Conservation (phyloP, 2,797 vertebrate genomes). For the Chelonia mydas region DNA sequence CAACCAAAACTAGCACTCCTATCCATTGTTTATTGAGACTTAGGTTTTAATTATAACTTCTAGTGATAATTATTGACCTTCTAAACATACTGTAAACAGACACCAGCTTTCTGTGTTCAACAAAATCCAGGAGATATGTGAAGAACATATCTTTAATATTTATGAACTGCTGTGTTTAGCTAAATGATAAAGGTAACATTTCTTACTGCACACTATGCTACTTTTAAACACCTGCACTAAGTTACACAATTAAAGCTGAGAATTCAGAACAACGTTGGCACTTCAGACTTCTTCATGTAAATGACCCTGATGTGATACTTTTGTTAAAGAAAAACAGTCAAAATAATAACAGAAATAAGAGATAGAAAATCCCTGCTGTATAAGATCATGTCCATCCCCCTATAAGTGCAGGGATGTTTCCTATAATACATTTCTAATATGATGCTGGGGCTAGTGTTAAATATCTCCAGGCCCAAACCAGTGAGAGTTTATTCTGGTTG, state of each 20-base stretch:
- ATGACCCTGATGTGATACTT: neutral
- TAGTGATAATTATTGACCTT: constrained; percentile 45
- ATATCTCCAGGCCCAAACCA: neutral
- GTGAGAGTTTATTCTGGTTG: neutral
- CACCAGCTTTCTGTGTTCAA: constrained; percentile 38
- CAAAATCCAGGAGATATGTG: neutral
- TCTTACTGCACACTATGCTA: neutral
- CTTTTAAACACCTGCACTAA: neutral
- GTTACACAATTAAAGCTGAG: constrained; percentile 24
- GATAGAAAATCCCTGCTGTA: neutral
- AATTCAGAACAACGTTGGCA: neutral
- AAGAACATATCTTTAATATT: constrained; percentile 34
- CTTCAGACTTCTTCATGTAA: neutral
- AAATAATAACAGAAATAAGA: neutral
- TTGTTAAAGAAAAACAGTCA: neutral
- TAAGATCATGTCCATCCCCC: neutral
- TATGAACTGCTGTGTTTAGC: neutral
- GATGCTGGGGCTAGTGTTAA: neutral
- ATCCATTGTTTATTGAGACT: constrained; percentile 24
- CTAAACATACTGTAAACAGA: constrained; percentile 38
- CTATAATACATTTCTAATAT: neutral
- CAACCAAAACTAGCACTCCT: constrained; percentile 27
- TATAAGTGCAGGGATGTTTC: neutral
- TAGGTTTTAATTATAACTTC: constrained; percentile 42
- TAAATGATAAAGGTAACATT: neutral